A percentile compares a stretch with the other conserved stretches of the same genome.
Evolutionary conservation across 2,113 vertebrate species (phyloP).

Genomic region (Mus spicilegus): DNA sequence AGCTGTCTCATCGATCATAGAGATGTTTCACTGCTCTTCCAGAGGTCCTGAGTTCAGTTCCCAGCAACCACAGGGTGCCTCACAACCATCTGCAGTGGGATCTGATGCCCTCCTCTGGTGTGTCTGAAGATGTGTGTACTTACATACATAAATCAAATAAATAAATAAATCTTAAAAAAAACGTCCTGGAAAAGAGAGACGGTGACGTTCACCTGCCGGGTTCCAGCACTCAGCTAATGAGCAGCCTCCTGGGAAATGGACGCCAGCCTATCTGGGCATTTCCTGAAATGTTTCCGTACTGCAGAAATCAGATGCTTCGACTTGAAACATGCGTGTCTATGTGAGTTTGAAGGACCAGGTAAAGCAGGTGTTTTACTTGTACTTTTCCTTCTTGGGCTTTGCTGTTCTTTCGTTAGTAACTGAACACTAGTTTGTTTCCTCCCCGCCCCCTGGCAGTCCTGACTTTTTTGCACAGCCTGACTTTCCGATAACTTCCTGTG

Average conservation of each 20-base stretch:
- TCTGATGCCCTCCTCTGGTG: too few relatives aligned
- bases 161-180: too few relatives aligned
- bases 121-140: too few relatives aligned
- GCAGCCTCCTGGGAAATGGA: not conserved
- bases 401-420: not conserved
- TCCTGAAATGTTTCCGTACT: not conserved
- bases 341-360: not conserved
- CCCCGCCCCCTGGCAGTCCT: not conserved
- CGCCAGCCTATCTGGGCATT: not conserved
- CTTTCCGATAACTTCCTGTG: not conserved
- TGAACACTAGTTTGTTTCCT: too few relatives aligned
- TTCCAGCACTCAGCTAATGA: not conserved
- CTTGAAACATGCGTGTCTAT: rapidly evolving
- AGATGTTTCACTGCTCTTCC: too few relatives aligned
- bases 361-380: not conserved
- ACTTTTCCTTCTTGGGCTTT: not conserved
- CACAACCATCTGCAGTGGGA: too few relatives aligned
- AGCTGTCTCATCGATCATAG: too few relatives aligned
- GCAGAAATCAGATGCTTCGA: not conserved
- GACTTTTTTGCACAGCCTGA: not conserved
- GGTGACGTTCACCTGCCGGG: not conserved
- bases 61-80: too few relatives aligned
- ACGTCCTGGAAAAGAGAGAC: not conserved
- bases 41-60: too few relatives aligned
- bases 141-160: too few relatives aligned